Evolutionary conservation across 1,140 invertebrate genomes (phyloP), one percentile per base, ranked within the genome.

Genomic region (Cydia strobilella): DNA sequence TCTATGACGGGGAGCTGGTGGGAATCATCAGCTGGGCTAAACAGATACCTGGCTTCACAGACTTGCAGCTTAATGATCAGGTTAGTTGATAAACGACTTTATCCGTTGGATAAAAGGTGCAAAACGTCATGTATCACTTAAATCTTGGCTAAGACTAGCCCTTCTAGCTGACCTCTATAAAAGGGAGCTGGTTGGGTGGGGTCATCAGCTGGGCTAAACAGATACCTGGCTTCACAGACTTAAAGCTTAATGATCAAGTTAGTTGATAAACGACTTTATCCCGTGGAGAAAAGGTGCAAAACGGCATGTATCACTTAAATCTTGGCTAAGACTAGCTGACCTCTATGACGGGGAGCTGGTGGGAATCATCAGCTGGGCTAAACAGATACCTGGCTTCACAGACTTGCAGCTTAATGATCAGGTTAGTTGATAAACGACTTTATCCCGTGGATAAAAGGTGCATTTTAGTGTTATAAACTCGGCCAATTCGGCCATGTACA

Each of bases 171-270:
- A 99, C 90, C 94, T 99, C 3, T 99, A 99, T 82, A 98, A 99
- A 93, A 94, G 96, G 78, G 98, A 99, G 93, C 94, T 99, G 35
- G 98, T 99, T 3, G 96, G n/a, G n/a, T n/a, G n/a, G 96, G 18
- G 98, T 98, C 31, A 99, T 99, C 90, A 97, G 97, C 80, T 99
- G 98, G 98, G 98, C 98, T 3, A 99, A 99, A 88, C 98, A 98
- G 93, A 98, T 99, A 86, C 98, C 98, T 74, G 98, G 97, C 74
- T 99, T 99, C 82, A 96, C 97, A 20, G 97, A 97, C 81, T 93
- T 99, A 66, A 96, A 96, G 6, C 93, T 99, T 15, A 98, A 98
- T 80, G 98, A 99, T 93, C 98, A 92, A 85, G 90, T 91, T 73
- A 25, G 71, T 35, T 54, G 13, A 13, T 48, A 12, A 15, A 9